Conservation (phyloP, 2,888 invertebrate species). For the Ophraella communa region DNA sequence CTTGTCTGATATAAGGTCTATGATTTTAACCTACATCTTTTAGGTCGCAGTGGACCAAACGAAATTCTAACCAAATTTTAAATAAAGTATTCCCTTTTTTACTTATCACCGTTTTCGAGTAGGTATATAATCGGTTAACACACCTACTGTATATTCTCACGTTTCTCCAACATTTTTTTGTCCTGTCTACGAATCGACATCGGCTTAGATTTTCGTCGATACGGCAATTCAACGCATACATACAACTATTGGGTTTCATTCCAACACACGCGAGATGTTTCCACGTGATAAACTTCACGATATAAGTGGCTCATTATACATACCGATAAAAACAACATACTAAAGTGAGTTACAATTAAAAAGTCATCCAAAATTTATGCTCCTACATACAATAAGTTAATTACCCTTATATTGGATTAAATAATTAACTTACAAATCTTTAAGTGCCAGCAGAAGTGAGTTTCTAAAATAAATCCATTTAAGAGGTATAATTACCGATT, state of each 20-base stretch:
- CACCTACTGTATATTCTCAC: not conserved
- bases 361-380: not conserved
- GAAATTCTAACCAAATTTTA: too few relatives aligned
- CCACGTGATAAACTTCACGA: not conserved
- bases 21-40: too few relatives aligned
- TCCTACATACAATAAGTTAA: not conserved
- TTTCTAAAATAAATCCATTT: not conserved
- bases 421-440: too few relatives aligned
- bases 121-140: not conserved
- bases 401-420: not conserved
- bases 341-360: not conserved
- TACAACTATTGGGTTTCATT: conserved; percentile 5
- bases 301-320: not conserved
- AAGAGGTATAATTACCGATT: not conserved
- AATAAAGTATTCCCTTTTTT: too few relatives aligned
- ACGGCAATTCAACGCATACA: not conserved
- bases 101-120: not conserved
- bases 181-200: not conserved
- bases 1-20: too few relatives aligned
- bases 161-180: not conserved
- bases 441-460: too few relatives aligned
- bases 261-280: conserved; percentile 1
- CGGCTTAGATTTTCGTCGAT: conserved; percentile 1
- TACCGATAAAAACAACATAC: not conserved
- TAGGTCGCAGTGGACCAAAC: too few relatives aligned